phyloP scores from a whole-genome alignment of 2,797 vertebrate genomes.

The Pantherophis alleghaniensis region DNA sequence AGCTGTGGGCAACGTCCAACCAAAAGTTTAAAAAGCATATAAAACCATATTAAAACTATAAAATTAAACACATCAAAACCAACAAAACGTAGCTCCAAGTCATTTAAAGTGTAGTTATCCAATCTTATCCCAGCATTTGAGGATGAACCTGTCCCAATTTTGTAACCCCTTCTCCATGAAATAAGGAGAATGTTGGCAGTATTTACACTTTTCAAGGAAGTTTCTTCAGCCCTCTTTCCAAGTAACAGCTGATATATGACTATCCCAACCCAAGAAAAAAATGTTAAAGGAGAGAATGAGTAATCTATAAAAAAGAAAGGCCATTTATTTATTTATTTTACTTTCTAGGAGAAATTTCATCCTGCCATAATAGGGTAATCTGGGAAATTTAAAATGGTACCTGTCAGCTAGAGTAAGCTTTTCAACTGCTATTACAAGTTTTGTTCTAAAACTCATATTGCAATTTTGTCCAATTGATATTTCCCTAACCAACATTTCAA shows the following conservation, averaged over 20 bases:
- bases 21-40: not conserved
- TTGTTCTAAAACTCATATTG: not conserved
- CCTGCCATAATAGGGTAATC: not conserved
- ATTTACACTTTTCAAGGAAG: not conserved
- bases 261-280: not conserved
- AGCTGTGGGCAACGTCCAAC: not conserved
- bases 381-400: not conserved
- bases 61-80: not conserved
- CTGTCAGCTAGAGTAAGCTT: not conserved
- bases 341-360: not conserved
- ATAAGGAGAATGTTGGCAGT: not conserved
- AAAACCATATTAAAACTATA: not conserved
- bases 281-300: not conserved
- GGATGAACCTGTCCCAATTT: not conserved
- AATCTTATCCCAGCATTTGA: not conserved
- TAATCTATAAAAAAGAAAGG: not conserved
- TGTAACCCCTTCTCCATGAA: not conserved
- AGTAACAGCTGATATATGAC: not conserved
- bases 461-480: not conserved
- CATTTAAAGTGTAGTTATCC: not conserved
- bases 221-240: not conserved
- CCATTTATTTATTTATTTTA: not conserved
- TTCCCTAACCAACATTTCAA: not conserved
- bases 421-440: not conserved
- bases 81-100: not conserved